phyloP scores from a whole-genome alignment of 2,888 invertebrate species.

The Lacanobia wlatinum region DNA sequence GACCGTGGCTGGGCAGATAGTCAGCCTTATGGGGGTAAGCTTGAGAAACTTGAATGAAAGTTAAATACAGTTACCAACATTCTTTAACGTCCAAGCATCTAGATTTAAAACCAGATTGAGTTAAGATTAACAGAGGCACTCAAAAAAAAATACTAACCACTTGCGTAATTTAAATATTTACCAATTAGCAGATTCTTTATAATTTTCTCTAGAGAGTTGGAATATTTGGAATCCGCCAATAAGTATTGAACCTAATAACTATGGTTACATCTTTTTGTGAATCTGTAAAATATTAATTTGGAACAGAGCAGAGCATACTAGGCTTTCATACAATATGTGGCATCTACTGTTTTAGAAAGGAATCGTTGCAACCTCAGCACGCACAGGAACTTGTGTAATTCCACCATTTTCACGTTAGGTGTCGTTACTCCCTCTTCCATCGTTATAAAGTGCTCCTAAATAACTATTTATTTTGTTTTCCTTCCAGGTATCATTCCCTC shows the following conservation, averaged over 20 bases:
- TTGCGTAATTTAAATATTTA: too few relatives aligned
- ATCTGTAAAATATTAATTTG: not conserved
- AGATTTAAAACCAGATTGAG: not conserved
- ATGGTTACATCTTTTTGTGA: not conserved
- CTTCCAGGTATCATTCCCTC: constrained; percentile 93
- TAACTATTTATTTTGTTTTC: not conserved
- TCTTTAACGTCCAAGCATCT: not conserved
- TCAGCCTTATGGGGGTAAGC: constrained; percentile 84
- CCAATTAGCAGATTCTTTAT: too few relatives aligned
- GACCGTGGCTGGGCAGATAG: constrained; percentile 83
- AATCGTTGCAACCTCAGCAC: not conserved
- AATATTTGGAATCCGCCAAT: not conserved
- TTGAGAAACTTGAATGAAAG: not conserved
- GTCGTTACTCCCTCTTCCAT: constrained; percentile 13
- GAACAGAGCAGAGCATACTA: not conserved
- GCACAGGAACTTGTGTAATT: not conserved
- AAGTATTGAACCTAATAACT: not conserved
- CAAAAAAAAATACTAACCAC: too few relatives aligned
- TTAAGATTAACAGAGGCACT: not conserved
- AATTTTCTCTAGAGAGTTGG: too few relatives aligned
- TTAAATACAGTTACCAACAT: not conserved
- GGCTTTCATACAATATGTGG: not conserved
- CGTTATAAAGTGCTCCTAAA: not conserved
- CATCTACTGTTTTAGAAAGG: constrained; percentile 35
- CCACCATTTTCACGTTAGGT: constrained; percentile 17